Evolutionary conservation across 2,797 vertebrate genomes (phyloP).

Genomic region (Ctenosaura bakeri): DNA sequence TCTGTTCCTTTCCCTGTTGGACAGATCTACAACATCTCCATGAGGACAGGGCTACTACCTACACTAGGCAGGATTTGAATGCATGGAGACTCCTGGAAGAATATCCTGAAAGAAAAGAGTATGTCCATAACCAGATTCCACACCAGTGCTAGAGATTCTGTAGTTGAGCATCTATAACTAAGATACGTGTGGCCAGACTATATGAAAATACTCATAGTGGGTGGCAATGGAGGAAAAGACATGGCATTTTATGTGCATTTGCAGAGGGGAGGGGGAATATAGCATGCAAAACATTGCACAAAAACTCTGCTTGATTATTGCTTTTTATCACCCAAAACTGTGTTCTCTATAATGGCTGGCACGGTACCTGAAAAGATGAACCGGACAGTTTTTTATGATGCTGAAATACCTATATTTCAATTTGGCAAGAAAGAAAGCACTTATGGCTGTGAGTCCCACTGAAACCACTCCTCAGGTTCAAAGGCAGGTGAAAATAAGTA

Average conservation of each 20-base stretch:
- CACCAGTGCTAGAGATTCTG: background rate
- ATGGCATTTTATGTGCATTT: background rate
- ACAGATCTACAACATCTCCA: background rate
- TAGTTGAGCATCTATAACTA: background rate
- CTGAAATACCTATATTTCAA: conserved; percentile 51
- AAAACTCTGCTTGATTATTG: conserved; percentile 11
- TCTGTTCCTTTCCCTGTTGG: background rate
- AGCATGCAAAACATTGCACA: background rate
- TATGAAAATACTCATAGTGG: background rate
- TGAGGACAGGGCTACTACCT: background rate
- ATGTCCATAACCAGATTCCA: background rate
- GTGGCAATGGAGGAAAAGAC: too few relatives aligned
- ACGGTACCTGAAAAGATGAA: background rate
- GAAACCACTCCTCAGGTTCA: conserved; percentile 58
- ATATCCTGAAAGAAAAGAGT: too few relatives aligned
- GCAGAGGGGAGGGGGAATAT: too few relatives aligned
- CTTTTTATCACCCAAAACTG: background rate
- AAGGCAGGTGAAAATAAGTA: conserved; percentile 58
- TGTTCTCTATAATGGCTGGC: background rate
- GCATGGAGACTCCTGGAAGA: background rate
- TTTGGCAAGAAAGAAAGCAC: conserved; percentile 57
- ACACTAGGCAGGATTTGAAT: background rate
- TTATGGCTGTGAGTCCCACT: conserved; percentile 59
- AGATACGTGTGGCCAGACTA: too few relatives aligned
- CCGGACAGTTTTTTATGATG: conserved; percentile 47